Percentiles rank a stretch among this genome's conserved stretches.
Evolutionary conservation across 2,888 invertebrate genomes (phyloP).

Genomic region (Amitus sp.): DNA sequence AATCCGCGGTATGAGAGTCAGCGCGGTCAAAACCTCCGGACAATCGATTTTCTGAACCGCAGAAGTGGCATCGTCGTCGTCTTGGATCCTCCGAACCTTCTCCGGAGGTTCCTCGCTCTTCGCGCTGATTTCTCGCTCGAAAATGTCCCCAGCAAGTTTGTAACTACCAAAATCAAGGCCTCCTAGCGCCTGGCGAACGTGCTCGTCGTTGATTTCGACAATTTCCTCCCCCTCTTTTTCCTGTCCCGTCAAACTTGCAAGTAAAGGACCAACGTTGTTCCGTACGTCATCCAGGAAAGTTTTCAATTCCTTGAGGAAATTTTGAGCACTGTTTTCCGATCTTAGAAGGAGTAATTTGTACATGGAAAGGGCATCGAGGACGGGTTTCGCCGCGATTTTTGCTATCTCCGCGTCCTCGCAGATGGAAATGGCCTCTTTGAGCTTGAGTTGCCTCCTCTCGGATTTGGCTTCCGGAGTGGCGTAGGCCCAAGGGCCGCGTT

Average conservation of each 20-base stretch:
- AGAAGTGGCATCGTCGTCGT: conserved; percentile 52
- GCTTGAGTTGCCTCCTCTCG: conserved; percentile 56
- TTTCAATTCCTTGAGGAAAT: conserved; percentile 56
- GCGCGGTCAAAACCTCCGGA: conserved; percentile 59
- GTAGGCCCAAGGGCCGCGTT: conserved; percentile 62
- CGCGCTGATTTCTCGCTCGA: conserved; percentile 40
- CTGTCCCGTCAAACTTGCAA: conserved; percentile 43
- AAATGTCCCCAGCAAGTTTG: conserved; percentile 49
- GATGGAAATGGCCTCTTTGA: conserved; percentile 59
- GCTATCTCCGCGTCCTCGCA: conserved; percentile 57
- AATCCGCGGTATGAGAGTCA: conserved; percentile 56
- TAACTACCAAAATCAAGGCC: conserved; percentile 56
- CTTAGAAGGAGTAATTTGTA: conserved; percentile 58
- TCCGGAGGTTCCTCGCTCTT: conserved; percentile 47
- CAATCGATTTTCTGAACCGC: conserved; percentile 57
- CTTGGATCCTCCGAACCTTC: conserved; percentile 54
- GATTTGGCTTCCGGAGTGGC: conserved; percentile 60
- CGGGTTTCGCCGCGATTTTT: conserved; percentile 60
- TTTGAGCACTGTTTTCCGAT: conserved; percentile 55
- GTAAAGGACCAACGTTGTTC: conserved; percentile 49
- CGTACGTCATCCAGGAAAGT: conserved; percentile 53
- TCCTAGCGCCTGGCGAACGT: conserved; percentile 51
- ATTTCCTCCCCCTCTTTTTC: conserved; percentile 44
- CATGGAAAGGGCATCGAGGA: conserved; percentile 55
- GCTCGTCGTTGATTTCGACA: conserved; percentile 52